phyloP scores from a whole-genome alignment of 2,113 vertebrate genomes.

The Entomyzon cyanotis region DNA sequence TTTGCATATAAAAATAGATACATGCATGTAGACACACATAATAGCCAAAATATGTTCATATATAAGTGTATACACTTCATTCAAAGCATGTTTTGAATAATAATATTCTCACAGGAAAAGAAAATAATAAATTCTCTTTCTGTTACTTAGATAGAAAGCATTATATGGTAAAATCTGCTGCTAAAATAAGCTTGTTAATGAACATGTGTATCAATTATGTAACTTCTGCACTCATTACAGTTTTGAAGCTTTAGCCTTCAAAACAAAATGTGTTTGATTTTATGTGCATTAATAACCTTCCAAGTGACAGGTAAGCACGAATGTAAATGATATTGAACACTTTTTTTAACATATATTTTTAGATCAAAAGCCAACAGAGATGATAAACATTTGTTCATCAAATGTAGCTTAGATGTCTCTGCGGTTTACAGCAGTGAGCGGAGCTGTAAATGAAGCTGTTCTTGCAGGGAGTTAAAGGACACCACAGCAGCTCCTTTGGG shows the following conservation, averaged over 20 bases:
- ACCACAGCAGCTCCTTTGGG: background rate
- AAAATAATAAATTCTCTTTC: background rate
- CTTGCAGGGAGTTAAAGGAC: background rate
- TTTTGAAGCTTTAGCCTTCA: constrained; percentile 5
- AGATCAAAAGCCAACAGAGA: background rate
- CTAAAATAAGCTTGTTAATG: constrained; percentile 8
- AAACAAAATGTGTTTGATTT: constrained; percentile 14
- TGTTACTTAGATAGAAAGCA: background rate
- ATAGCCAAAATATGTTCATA: background rate
- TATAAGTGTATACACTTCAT: background rate
- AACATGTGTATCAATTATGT: background rate
- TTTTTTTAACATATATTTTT: background rate
- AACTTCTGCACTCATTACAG: background rate
- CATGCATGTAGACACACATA: background rate
- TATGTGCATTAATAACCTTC: background rate
- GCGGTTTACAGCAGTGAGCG: background rate
- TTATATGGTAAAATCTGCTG: background rate
- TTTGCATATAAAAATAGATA: background rate
- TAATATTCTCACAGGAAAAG: background rate
- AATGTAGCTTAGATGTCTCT: background rate
- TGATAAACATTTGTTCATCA: background rate
- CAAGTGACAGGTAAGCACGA: background rate
- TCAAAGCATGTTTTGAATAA: background rate
- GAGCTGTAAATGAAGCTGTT: background rate
- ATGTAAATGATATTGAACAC: background rate